phyloP scores from a whole-genome alignment of 2,888 invertebrate species.

The Tholera decimalis region DNA sequence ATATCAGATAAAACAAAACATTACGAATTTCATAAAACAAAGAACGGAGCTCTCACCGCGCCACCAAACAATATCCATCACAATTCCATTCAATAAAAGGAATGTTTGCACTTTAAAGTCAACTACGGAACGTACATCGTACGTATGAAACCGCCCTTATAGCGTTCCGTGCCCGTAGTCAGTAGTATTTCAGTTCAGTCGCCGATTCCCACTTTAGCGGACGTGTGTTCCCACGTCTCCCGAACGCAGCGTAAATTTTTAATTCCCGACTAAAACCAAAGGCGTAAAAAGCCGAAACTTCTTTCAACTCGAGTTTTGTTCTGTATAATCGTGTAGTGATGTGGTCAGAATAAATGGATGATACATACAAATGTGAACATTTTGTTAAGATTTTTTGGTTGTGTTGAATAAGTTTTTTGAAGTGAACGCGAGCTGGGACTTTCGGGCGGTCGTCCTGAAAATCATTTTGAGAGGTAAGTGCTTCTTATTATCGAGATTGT shows the following conservation, averaged over 20 bases:
- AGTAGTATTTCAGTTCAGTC: constrained; percentile 67
- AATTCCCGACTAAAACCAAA: constrained; percentile 78
- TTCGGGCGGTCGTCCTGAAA: constrained; percentile 82
- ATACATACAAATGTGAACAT: constrained; percentile 62
- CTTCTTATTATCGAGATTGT: constrained; percentile 4
- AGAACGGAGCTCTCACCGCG: not conserved
- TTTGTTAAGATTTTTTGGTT: constrained; percentile 67
- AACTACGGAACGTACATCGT: constrained; percentile 34
- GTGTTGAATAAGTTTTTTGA: constrained; percentile 83
- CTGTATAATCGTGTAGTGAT: constrained; percentile 69
- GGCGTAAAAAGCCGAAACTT: constrained; percentile 69
- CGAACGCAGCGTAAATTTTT: constrained; percentile 82
- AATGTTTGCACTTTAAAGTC: constrained; percentile 57
- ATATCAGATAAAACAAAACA: not conserved
- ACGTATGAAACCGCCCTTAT: constrained; percentile 56
- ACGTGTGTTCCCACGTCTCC: constrained; percentile 56
- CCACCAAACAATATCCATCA: constrained; percentile 38
- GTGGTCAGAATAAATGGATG: constrained; percentile 66
- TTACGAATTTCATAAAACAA: constrained; percentile 1
- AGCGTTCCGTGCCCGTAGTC: constrained; percentile 56
- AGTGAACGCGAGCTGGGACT: constrained; percentile 80
- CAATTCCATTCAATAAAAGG: constrained; percentile 49
- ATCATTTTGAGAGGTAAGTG: constrained; percentile 81
- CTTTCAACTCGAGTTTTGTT: constrained; percentile 62
- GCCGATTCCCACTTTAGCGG: constrained; percentile 58